A percentile compares a stretch with the other conserved stretches of the same genome.
phyloP scores from a whole-genome alignment of 1,140 invertebrate species.

The Bemisia tabaci region DNA sequence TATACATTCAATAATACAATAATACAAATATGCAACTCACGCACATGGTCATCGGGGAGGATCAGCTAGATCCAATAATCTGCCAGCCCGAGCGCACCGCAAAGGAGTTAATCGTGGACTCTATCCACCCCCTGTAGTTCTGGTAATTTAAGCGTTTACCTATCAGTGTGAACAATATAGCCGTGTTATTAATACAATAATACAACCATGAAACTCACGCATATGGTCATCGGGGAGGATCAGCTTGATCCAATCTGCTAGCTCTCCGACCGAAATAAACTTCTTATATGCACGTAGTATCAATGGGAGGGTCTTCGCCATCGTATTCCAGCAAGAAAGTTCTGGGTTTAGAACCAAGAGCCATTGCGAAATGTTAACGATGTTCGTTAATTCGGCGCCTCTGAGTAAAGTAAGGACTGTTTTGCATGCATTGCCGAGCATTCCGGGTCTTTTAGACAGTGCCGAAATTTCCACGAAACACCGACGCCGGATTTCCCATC shows the following conservation, averaged over 20 bases:
- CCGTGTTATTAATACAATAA: too few species aligned
- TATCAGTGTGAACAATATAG: too few species aligned
- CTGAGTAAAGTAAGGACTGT: background rate
- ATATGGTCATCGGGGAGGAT: too few species aligned
- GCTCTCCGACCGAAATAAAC: background rate
- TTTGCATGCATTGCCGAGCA: background rate
- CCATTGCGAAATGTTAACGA: background rate
- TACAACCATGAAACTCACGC: too few species aligned
- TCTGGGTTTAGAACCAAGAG: background rate
- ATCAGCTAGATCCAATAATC: too few species aligned
- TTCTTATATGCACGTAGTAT: background rate
- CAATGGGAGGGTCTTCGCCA: background rate
- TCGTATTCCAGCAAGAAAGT: background rate
- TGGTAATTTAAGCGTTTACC: too few species aligned
- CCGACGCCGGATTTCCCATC: background rate
- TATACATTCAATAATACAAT: too few species aligned
- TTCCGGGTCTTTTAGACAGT: background rate
- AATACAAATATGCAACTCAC: too few species aligned
- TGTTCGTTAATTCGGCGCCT: background rate
- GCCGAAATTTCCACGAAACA: background rate
- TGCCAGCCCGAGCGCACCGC: too few species aligned
- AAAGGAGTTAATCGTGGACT: too few species aligned
- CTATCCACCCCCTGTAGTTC: too few species aligned
- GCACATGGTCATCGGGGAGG: too few species aligned
- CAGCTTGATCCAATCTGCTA: background rate